Evolutionary conservation across 2,113 vertebrate species (phyloP), one percentile per base, ranked within the genome.

Genomic region (Myrmophylax atrothorax): DNA sequence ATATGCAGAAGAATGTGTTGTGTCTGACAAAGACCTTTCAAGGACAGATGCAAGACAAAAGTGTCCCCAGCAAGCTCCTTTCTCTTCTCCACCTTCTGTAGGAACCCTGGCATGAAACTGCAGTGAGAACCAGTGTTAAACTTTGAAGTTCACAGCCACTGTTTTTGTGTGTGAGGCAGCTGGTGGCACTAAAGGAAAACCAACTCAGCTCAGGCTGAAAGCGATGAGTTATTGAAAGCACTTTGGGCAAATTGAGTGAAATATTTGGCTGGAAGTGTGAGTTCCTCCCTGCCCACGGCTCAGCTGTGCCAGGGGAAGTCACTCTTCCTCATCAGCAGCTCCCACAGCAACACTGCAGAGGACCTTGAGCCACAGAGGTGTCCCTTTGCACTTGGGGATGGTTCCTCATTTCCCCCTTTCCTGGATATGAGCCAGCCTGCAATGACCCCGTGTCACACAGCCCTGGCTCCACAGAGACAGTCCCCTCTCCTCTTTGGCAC

Each of bases 341-440:
- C 33, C 44, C 31, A 6, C 22, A 50, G 10, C 15, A n/a, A 19
- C 35, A 18, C 3, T 31, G 55, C 38, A 46, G 56, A 3, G 19
- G 24, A 19, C n/a, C 35, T 60, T 1, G 7, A 89, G 46, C 10
- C 0, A 2, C 33, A 70, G 35, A 87, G 52, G 24, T 0, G 6
- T 40, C 49, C 50, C 50, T 59, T 4, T 28, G 31, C 50, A 47
- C 14, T 24, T 58, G 10, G n/a, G n/a, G 29, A 1, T 1, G 7
- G n/a, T 46, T 83, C 42, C 46, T 28, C 31, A 13, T 25, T 23
- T 5, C 28, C 12, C 42, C 7, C 60, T 22, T 35, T 25, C 47
- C 59, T 1, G 1, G 3, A 4, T 33, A 28, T 0, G 4, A 12
- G 40, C n/a, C 52, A 46, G 12, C 18, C 46, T 31, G 24, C 35